These are phyloP conservation scores for Peromyscus californicus DNA, from an alignment of 2,113 vertebrate genomes.

Conservation along the genomic window DNA sequence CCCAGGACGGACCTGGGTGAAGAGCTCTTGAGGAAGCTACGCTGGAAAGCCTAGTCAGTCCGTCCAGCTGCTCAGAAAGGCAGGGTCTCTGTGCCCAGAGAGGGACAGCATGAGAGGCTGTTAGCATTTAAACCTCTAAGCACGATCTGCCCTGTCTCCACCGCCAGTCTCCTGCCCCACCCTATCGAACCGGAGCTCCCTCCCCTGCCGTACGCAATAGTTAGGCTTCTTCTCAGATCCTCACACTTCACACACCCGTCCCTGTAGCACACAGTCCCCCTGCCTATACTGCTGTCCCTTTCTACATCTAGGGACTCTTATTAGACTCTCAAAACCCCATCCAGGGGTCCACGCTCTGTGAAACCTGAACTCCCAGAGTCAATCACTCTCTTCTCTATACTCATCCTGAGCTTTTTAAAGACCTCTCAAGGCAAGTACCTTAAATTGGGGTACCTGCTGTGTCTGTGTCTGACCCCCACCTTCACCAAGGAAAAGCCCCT, in stretches of 20 bases:
- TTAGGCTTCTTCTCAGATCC: background rate
- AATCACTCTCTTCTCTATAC: background rate
- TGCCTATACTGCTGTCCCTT: background rate
- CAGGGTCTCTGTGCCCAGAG: background rate
- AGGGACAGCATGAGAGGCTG: background rate
- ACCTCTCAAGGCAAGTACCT: background rate
- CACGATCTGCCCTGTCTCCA: fast-evolving
- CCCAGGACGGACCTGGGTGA: background rate
- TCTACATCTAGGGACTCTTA: background rate
- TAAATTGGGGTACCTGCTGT: background rate
- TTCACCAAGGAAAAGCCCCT: background rate
- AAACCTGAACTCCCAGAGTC: background rate
- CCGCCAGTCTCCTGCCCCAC: background rate
- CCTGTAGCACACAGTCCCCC: background rate
- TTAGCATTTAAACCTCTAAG: background rate
- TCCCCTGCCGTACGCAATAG: background rate
- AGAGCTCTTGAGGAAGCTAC: background rate
- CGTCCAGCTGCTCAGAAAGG: background rate
- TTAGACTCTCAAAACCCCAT: constrained; percentile 31
- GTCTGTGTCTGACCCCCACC: background rate
- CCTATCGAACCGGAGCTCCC: background rate
- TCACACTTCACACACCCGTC: background rate
- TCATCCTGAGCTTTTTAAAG: background rate
- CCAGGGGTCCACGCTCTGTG: background rate
- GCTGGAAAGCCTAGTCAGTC: background rate